Evolutionary conservation across 2,113 vertebrate genomes (phyloP).

Genomic region (Porphyrio hochstetteri): DNA sequence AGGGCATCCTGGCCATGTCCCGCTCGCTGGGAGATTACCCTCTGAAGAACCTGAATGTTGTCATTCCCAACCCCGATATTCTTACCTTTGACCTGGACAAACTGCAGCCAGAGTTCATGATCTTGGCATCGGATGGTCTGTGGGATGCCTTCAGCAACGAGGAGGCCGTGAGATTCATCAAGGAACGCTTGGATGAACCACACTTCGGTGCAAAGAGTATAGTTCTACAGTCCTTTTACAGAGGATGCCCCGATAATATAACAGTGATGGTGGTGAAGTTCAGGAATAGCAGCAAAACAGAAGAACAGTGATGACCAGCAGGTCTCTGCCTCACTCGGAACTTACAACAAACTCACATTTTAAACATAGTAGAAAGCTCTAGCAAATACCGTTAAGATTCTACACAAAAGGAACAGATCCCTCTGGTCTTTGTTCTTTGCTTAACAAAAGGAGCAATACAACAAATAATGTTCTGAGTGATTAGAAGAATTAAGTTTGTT

Average conservation of each 20-base stretch:
- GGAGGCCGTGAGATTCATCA: slow-evolving; percentile 95
- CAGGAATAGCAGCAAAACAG: slow-evolving; percentile 86
- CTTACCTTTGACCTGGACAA: slow-evolving; percentile 96
- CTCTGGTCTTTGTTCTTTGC: not conserved
- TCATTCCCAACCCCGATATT: slow-evolving; percentile 94
- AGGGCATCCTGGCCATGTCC: slow-evolving; percentile 98
- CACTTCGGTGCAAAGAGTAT: slow-evolving; percentile 98
- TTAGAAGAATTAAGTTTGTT: not conserved
- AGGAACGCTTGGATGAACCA: slow-evolving; percentile 93
- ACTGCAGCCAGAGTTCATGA: slow-evolving; percentile 98
- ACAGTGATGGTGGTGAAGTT: slow-evolving; percentile 99
- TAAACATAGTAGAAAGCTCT: slow-evolving; percentile 37
- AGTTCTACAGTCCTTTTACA: slow-evolving; percentile 96
- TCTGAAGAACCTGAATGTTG: slow-evolving; percentile 95
- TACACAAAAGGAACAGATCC: not conserved
- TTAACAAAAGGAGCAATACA: slow-evolving; percentile 42
- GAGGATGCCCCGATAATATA: slow-evolving; percentile 97
- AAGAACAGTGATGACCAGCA: slow-evolving; percentile 76
- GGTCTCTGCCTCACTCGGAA: slow-evolving; percentile 38
- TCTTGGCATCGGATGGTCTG: slow-evolving; percentile 94
- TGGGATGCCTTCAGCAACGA: slow-evolving; percentile 99
- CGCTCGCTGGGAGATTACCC: slow-evolving; percentile 96
- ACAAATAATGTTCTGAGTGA: not conserved
- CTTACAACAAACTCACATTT: slow-evolving; percentile 49
- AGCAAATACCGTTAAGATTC: slow-evolving; percentile 46